Evolutionary conservation across 2,888 invertebrate genomes (phyloP).

Genomic region (Melanotus villosus): DNA sequence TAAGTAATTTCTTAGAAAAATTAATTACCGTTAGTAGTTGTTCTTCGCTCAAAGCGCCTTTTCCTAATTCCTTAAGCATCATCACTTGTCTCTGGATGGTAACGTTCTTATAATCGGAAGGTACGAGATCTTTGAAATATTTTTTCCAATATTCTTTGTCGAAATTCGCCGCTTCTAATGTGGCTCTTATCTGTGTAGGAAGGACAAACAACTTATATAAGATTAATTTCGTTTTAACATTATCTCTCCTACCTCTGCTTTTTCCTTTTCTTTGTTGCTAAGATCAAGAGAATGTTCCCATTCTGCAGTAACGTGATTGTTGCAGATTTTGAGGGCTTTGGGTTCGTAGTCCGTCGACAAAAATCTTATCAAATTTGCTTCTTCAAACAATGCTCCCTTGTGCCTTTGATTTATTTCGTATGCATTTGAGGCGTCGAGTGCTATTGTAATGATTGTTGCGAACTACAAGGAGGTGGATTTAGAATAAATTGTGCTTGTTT

Average conservation of each 20-base stretch:
- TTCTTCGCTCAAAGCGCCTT: slow-evolving; percentile 65
- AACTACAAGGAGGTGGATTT: slow-evolving; percentile 1
- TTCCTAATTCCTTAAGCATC: slow-evolving; percentile 68
- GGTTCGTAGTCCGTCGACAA: slow-evolving; percentile 57
- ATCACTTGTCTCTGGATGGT: slow-evolving; percentile 67
- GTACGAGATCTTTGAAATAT: slow-evolving; percentile 62
- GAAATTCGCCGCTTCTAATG: slow-evolving; percentile 60
- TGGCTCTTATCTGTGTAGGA: slow-evolving; percentile 54
- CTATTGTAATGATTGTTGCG: slow-evolving; percentile 5
- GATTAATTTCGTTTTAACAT: slow-evolving; percentile 32
- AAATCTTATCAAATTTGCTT: slow-evolving; percentile 47
- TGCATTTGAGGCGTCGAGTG: slow-evolving; percentile 9
- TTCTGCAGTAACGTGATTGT: slow-evolving; percentile 61
- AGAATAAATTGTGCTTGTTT: neutral
- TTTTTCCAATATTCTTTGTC: slow-evolving; percentile 66
- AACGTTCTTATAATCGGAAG: slow-evolving; percentile 66
- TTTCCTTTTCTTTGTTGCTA: slow-evolving; percentile 57
- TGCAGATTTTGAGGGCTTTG: slow-evolving; percentile 59
- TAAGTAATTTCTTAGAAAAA: neutral
- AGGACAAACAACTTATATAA: slow-evolving; percentile 16
- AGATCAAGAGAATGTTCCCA: slow-evolving; percentile 66
- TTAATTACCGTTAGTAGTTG: slow-evolving; percentile 63
- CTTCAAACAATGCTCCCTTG: slow-evolving; percentile 16
- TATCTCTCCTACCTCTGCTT: slow-evolving; percentile 54
- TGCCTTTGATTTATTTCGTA: slow-evolving; percentile 6